phyloP scores from a whole-genome alignment of 2,113 vertebrate species.

The Tangachromis dhanisi region DNA sequence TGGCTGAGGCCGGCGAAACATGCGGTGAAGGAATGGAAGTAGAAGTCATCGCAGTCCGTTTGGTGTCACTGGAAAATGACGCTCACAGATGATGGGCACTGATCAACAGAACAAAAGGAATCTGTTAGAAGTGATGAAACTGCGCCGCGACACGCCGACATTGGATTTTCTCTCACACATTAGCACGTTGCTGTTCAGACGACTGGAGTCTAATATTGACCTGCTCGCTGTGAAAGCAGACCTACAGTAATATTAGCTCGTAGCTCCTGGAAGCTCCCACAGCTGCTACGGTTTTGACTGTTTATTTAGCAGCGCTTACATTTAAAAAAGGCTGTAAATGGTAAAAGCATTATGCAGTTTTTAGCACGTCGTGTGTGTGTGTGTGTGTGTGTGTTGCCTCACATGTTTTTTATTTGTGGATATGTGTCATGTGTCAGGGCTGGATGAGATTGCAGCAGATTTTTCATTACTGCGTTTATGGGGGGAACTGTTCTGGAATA shows the following conservation, averaged over 20 bases:
- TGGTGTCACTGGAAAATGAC: background rate
- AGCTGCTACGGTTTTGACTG: constrained; percentile 31
- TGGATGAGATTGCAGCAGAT: constrained; percentile 9
- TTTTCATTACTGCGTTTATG: constrained; percentile 19
- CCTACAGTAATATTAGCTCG: constrained; percentile 18
- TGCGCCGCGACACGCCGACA: background rate
- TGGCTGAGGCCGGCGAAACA: background rate
- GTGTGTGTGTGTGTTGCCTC: background rate
- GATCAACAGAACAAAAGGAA: constrained; percentile 22
- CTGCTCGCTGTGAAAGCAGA: constrained; percentile 9
- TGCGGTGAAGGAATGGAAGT: background rate
- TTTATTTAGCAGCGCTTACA: constrained; percentile 30
- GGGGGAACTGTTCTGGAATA: background rate
- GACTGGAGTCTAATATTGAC: constrained; percentile 14
- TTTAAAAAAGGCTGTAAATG: constrained; percentile 37
- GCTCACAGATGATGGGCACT: constrained; percentile 5
- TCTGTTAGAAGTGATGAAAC: constrained; percentile 15
- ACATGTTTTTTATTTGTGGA: constrained; percentile 13
- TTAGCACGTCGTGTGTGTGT: background rate
- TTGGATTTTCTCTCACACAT: constrained; percentile 33
- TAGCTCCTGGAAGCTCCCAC: constrained; percentile 13
- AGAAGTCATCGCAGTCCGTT: background rate
- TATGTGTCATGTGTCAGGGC: constrained; percentile 15
- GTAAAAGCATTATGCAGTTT: constrained; percentile 22
- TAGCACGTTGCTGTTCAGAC: constrained; percentile 7